phyloP scores from a whole-genome alignment of 1,140 invertebrate species.

The Caenorhabditis brenneri region DNA sequence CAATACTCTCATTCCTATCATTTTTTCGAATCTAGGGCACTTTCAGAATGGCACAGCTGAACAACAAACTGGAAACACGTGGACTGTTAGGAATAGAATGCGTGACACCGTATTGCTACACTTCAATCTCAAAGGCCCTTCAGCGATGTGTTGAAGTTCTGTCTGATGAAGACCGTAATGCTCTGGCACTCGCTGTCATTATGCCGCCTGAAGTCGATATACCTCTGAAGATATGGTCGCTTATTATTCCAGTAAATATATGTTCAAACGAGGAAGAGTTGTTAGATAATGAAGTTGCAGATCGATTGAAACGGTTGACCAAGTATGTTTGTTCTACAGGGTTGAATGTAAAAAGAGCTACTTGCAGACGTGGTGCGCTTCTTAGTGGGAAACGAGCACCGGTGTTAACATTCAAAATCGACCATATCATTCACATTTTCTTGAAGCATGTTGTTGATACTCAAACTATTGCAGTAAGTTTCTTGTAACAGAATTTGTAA shows the following conservation, averaged over 20 bases:
- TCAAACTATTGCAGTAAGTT: background rate
- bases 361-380: background rate
- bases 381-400: background rate
- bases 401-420: conserved; percentile 2
- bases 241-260: background rate
- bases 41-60: too few relatives aligned
- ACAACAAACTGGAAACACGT: too few relatives aligned
- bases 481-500: too few relatives aligned
- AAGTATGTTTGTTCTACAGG: background rate
- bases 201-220: conserved; percentile 7
- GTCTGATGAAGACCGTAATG: background rate
- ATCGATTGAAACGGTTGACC: background rate
- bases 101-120: background rate
- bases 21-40: too few relatives aligned
- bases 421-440: background rate
- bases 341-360: background rate
- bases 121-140: background rate
- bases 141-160: background rate
- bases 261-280: background rate
- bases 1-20: too few relatives aligned
- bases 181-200: background rate
- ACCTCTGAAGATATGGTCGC: background rate
- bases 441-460: background rate
- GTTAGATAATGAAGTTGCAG: background rate
- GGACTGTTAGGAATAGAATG: background rate